Conservation (phyloP, 2,797 vertebrate species). For the Cryptoblepharus egeriae region DNA sequence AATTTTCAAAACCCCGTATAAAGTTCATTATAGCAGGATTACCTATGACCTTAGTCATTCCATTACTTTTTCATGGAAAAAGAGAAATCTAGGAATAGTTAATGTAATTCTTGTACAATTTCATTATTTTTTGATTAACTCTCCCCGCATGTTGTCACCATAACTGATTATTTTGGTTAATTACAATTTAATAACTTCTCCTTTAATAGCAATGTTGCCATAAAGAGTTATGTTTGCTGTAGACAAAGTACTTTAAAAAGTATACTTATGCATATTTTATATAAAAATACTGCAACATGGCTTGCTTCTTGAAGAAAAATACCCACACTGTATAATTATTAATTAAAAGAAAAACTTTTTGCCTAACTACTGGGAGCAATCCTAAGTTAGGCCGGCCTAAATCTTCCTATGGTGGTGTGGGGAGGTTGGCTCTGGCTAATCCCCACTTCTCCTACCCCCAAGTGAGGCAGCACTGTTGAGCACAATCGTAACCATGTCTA, state of each 20-base stretch:
- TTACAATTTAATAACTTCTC: slow-evolving; percentile 15
- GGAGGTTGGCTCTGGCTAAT: too few species aligned
- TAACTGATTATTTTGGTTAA: slow-evolving; percentile 20
- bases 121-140: slow-evolving; percentile 21
- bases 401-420: too few species aligned
- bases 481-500: too few species aligned
- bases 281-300: not conserved
- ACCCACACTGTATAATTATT: not conserved
- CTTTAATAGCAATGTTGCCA: not conserved
- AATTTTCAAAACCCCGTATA: too few species aligned
- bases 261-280: not conserved
- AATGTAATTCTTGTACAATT: not conserved
- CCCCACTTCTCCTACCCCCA: too few species aligned
- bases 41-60: slow-evolving; percentile 22
- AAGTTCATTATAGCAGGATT: too few species aligned
- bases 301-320: not conserved
- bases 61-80: slow-evolving; percentile 19
- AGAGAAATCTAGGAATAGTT: slow-evolving; percentile 2
- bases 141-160: not conserved
- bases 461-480: too few species aligned
- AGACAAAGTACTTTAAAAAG: slow-evolving; percentile 3
- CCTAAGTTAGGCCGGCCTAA: too few species aligned
- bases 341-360: not conserved
- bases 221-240: not conserved
- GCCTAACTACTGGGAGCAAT: not conserved